Evolutionary conservation across 2,113 vertebrate genomes (phyloP), one percentile per base, ranked within the genome.

Genomic region (Gobio gobio): DNA sequence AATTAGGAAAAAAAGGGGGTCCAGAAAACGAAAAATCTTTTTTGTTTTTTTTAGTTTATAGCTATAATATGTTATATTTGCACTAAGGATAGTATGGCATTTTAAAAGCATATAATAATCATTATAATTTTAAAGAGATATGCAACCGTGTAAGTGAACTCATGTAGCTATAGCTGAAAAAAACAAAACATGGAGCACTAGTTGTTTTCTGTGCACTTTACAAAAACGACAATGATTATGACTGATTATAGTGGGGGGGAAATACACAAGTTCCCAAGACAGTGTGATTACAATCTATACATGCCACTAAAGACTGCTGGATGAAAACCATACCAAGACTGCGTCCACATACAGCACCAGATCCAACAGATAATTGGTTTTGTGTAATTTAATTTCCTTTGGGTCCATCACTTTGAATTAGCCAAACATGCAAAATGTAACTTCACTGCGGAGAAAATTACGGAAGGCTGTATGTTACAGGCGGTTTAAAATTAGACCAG

Each of bases 401-500:
- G 85, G 85, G 74, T 89, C 91, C 86, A 92, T 92, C 91, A 91
- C 84, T 78, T 86, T 84, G 87, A 90, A 94, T 93, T 92, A 94
- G 88, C 58, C 66, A 76, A 88, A 64, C 85, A 83, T 40, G 66
- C 86, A 86, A 78, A 63, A 76, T 86, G 81, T 66, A 87, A 84
- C 82, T 85, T 89, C 51, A 87, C 78, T 84, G 88, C 86, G 76
- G 87, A 85, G 85, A 87, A 88, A 91, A 74, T 86, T 24, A 83
- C 85, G 88, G 89, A 90, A 92, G 87, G 89, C 85, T 83, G 86
- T 85, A 87, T 89, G 91, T 94, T 92, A 93, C 85, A 87, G 88
- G 70, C 85, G 93, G 91, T 92, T 91, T 90, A 87, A 90, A 91
- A 88, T 86, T 89, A 85, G 92, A 92, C 91, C 91, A 91, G 93